These are phyloP conservation scores for Urocyon cinereoargenteus DNA, from an alignment of 2,797 vertebrate genomes.

Conservation along the genomic window DNA sequence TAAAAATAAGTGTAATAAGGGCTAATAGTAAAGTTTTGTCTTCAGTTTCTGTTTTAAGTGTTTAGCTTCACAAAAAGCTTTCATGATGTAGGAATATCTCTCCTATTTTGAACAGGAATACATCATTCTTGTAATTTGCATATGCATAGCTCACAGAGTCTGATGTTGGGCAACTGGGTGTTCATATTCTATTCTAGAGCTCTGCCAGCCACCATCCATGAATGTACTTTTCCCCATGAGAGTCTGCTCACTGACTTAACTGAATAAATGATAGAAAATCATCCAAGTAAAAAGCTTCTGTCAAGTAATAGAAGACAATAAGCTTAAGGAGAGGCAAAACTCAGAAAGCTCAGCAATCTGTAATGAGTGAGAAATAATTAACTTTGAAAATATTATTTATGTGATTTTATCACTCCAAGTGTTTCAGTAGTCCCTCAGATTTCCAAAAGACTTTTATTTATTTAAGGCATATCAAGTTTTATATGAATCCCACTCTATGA, in stretches of 20 bases:
- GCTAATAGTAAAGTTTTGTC: background rate
- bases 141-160: background rate
- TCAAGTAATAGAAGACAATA: background rate
- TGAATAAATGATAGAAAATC: slow-evolving; percentile 25
- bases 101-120: background rate
- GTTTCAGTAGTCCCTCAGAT: background rate
- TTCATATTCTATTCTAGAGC: background rate
- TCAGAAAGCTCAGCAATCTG: background rate
- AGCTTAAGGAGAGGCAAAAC: slow-evolving; percentile 10
- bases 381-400: slow-evolving; percentile 43
- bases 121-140: background rate
- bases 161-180: background rate
- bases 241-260: background rate
- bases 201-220: background rate
- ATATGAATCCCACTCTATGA: background rate
- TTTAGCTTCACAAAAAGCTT: background rate
- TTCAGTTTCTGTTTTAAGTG: slow-evolving; percentile 19
- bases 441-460: slow-evolving; percentile 37
- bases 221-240: background rate
- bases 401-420: background rate
- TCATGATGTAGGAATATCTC: background rate
- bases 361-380: slow-evolving; percentile 56
- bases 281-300: background rate
- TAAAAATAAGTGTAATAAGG: background rate
- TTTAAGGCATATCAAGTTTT: background rate